Percentiles rank a stretch among this genome's conserved stretches.
These are phyloP conservation scores for Mesochorus sp. DNA, from an alignment of 2,888 invertebrate genomes.

Conservation along the genomic window DNA sequence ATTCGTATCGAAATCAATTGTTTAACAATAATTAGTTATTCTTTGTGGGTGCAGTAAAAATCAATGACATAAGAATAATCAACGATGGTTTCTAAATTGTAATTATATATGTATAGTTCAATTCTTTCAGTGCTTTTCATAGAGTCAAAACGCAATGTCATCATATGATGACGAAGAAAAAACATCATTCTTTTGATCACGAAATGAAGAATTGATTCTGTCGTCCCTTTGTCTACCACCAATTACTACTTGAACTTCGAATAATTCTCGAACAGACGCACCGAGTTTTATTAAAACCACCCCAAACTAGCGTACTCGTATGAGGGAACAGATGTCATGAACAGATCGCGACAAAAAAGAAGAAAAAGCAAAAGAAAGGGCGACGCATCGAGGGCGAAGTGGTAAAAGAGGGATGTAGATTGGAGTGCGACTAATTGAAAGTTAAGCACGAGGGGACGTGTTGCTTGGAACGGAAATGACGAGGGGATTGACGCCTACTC, in stretches of 20 bases:
- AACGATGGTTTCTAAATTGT: too few species aligned
- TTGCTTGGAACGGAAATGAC: conserved; percentile 35
- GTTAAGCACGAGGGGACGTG: conserved; percentile 16
- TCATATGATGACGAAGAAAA: background rate
- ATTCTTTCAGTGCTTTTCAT: too few species aligned
- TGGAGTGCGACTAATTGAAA: conserved; percentile 53
- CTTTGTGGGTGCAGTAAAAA: too few species aligned
- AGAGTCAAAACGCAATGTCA: too few species aligned
- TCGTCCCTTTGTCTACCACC: background rate
- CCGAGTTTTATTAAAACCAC: conserved; percentile 5
- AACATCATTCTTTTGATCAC: background rate
- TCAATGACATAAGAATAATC: too few species aligned
- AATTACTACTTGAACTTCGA: conserved; percentile 12
- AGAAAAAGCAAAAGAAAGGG: background rate
- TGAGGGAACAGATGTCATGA: conserved; percentile 33
- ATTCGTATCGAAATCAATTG: background rate
- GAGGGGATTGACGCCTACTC: conserved; percentile 22
- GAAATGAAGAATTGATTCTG: background rate
- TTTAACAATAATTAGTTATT: background rate
- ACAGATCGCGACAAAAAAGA: conserved; percentile 30
- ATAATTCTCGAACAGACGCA: background rate
- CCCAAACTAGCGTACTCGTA: conserved; percentile 10
- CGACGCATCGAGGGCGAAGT: conserved; percentile 6
- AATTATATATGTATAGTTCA: too few species aligned
- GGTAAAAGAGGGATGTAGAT: conserved; percentile 35